Conservation (phyloP, 2,797 vertebrate genomes). For the Natrix natrix region DNA sequence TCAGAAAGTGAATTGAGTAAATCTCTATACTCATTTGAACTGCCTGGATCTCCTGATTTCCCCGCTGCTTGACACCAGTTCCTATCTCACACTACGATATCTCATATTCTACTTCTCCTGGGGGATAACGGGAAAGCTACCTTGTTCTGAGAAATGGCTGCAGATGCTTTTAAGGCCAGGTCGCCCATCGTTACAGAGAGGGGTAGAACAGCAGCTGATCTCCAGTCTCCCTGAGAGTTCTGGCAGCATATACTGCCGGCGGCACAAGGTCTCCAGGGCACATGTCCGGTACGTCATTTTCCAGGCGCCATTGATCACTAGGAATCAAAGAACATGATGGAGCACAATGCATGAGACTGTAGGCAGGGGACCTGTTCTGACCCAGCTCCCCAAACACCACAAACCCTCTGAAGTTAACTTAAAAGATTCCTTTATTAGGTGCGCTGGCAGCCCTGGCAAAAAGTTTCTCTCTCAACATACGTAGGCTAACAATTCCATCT, state of each 20-base stretch:
- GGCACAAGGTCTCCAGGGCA: conserved; percentile 14
- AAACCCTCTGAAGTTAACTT: too few species aligned
- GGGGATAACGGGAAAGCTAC: neutral
- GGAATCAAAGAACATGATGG: neutral
- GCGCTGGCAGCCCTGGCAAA: too few species aligned
- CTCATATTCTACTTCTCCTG: neutral
- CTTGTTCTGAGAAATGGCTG: conserved; percentile 27
- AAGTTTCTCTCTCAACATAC: too few species aligned
- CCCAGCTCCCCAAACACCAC: too few species aligned
- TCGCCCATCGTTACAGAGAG: conserved; percentile 9
- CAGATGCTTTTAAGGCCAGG: conserved; percentile 15
- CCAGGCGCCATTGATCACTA: conserved; percentile 1
- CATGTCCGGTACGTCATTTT: conserved; percentile 19
- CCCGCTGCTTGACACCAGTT: neutral
- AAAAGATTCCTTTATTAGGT: too few species aligned
- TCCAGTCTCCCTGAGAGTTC: conserved; percentile 10
- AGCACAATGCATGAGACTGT: neutral
- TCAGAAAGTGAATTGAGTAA: neutral
- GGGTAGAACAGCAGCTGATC: conserved; percentile 25
- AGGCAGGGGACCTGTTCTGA: neutral
- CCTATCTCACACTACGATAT: too few species aligned
- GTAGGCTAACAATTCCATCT: too few species aligned
- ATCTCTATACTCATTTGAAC: neutral
- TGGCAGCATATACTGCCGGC: neutral
- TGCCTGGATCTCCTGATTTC: neutral